Evolutionary conservation across 2,113 vertebrate genomes (phyloP).

Genomic region (Spea multiplicata): DNA sequence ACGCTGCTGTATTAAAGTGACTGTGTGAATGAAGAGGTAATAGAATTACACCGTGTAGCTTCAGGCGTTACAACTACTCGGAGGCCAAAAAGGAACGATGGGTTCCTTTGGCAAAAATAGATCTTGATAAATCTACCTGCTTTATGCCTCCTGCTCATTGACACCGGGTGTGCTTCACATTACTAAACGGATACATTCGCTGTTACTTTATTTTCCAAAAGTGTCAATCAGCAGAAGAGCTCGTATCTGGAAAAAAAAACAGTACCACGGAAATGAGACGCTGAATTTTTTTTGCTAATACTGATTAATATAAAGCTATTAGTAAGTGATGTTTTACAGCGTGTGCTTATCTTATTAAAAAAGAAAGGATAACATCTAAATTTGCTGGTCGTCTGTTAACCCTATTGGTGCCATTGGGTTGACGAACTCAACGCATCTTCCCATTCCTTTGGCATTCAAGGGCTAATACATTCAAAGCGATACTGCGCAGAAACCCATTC

Average conservation of each 20-base stretch:
- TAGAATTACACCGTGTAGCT: background rate
- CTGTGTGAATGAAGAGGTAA: constrained; percentile 6
- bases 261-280: constrained; percentile 67
- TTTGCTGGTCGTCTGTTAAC: constrained; percentile 62
- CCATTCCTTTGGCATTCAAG: background rate
- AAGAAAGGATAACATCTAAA: constrained; percentile 55
- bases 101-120: background rate
- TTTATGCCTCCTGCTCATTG: background rate
- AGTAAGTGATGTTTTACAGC: constrained; percentile 59
- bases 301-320: constrained; percentile 66
- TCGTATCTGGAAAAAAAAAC: constrained; percentile 59
- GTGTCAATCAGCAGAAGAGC: constrained; percentile 67
- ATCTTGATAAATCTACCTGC: background rate
- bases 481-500: constrained; percentile 61
- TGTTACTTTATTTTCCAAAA: constrained; percentile 67
- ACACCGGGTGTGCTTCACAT: constrained; percentile 56
- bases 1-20: constrained; percentile 13
- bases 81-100: background rate
- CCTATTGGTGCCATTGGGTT: background rate
- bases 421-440: background rate
- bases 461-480: constrained; percentile 68
- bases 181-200: constrained; percentile 10
- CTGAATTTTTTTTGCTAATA: constrained; percentile 63
- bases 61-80: constrained; percentile 48
- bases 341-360: constrained; percentile 69